Evolutionary conservation across 2,113 vertebrate species (phyloP), one percentile per base, ranked within the genome.

Genomic region (Corythaixoides concolor): DNA sequence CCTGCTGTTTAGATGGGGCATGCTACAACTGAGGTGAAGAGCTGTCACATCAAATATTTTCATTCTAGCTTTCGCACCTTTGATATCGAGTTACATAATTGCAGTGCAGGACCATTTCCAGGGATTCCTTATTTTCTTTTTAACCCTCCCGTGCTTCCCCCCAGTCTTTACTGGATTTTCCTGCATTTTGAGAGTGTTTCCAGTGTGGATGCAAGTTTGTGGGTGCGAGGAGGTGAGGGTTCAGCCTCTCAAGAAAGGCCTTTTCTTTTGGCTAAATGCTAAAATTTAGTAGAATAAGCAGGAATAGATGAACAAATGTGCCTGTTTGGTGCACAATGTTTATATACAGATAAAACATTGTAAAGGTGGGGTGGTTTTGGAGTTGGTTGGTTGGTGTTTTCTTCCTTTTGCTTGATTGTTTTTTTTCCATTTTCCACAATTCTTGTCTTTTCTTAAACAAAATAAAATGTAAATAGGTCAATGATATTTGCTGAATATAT

Each of bases 11-110:
- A 95, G 95, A 97, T 97, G 82, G 97, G 97, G 96, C 97, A 94
- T 28, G 92, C 95, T 96, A 86, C 88, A 85, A 94, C 96, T 70
- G 96, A 98, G 98, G 97, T 98, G 97, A 97, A 96, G 96, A 98
- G 96, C 97, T 98, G 97, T 97, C 96, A 93, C 93, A 93, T 97
- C 89, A 96, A 97, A 96, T 97, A 95, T 97, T 98, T 98, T 97
- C 97, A 96, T 93, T 97, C 86, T 59, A 39, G 97, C 93, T 94
- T 97, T 97, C 96, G 56, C 97, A 97, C 97, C 92, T 97, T 97
- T 96, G 96, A 91, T 94, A 96, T 30, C 32, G 43, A 85, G 88
- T 97, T 97, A 91, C 60, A 43, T 95, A 96, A 97, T 91, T 91
- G 90, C 80, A 79, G 85, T 0, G 12, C 68, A 97, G 93, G 87